These are phyloP conservation scores for Amiota mariae DNA, from an alignment of 2,888 invertebrate genomes.

Conservation along the genomic window DNA sequence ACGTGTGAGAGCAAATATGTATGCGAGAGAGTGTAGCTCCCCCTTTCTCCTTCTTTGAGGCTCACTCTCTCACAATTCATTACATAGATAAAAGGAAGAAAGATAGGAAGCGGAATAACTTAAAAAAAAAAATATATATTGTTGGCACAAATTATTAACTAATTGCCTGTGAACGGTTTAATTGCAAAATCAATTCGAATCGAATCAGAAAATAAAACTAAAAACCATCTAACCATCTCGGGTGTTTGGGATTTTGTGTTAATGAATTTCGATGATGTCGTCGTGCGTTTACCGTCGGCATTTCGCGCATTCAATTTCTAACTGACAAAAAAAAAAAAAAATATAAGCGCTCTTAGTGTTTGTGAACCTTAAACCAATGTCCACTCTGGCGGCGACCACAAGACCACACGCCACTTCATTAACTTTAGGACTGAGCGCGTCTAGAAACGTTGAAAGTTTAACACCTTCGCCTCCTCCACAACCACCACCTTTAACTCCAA, in stretches of 20 bases:
- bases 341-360: background rate
- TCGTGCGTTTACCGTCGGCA: slow-evolving; percentile 31
- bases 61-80: background rate
- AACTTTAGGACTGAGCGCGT: slow-evolving; percentile 48
- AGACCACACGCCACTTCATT: slow-evolving; percentile 53
- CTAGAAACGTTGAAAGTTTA: slow-evolving; percentile 3
- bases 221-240: background rate
- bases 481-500: slow-evolving; percentile 40
- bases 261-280: background rate
- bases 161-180: slow-evolving; percentile 14
- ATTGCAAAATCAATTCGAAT: slow-evolving; percentile 40
- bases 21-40: slow-evolving; percentile 21
- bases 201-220: too few relatives aligned
- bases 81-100: slow-evolving; percentile 10
- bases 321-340: background rate
- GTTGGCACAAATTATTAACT: slow-evolving; percentile 20
- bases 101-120: slow-evolving; percentile 23
- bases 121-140: background rate
- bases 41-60: too few relatives aligned
- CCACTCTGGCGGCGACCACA: slow-evolving; percentile 64
- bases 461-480: slow-evolving; percentile 25
- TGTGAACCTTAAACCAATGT: slow-evolving; percentile 46
- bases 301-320: slow-evolving; percentile 2
- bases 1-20: slow-evolving; percentile 32
- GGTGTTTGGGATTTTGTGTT: background rate